Evolutionary conservation across 1,140 invertebrate species (phyloP).

Genomic region (Lineus longissimus): DNA sequence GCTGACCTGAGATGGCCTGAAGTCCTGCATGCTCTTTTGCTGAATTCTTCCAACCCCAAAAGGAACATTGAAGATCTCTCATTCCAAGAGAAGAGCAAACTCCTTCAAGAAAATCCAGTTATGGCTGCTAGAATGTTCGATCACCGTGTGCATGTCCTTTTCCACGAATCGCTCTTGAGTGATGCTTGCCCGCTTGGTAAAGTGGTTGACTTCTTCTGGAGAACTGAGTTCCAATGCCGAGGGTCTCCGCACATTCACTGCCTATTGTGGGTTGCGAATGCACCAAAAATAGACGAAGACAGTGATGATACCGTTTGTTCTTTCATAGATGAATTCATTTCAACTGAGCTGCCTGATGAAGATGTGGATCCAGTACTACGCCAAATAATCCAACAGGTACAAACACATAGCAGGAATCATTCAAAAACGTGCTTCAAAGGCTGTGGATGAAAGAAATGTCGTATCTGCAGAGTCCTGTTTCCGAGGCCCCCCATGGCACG

Average conservation of each 20-base stretch:
- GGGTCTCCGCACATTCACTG: conserved; percentile 9
- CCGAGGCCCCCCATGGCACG: background rate
- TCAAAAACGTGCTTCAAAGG: conserved; percentile 6
- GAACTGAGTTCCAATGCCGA: conserved; percentile 1
- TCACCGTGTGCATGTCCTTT: background rate
- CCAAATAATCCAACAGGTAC: background rate
- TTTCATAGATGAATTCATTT: conserved; percentile 2
- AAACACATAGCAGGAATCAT: conserved; percentile 5
- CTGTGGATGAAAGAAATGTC: background rate
- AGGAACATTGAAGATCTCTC: background rate
- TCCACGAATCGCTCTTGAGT: background rate
- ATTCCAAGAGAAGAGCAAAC: background rate
- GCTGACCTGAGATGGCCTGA: background rate
- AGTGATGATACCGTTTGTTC: background rate
- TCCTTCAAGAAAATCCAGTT: conserved; percentile 3
- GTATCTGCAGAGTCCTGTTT: background rate
- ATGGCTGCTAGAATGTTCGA: conserved; percentile 6
- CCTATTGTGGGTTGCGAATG: conserved; percentile 15
- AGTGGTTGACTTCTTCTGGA: background rate
- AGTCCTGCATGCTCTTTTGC: background rate
- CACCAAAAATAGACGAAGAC: conserved; percentile 1
- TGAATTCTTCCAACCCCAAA: background rate
- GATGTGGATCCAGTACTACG: background rate
- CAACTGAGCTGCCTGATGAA: background rate
- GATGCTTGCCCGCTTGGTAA: background rate